Evolutionary conservation across 2,888 invertebrate genomes (phyloP).

Genomic region (Cantharis lateralis): DNA sequence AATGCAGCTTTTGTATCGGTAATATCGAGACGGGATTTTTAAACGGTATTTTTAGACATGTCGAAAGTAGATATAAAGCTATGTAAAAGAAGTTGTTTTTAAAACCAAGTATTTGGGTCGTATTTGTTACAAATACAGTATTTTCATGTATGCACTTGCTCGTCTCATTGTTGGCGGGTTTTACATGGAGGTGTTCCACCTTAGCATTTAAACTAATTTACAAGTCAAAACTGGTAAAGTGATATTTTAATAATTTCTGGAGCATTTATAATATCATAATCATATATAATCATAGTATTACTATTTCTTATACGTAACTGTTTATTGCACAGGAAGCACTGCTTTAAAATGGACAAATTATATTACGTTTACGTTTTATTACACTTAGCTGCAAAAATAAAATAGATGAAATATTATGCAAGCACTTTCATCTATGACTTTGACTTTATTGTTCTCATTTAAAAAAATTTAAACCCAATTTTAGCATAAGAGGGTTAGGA

Average conservation of each 20-base stretch:
- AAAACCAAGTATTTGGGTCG: not conserved
- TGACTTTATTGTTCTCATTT: not conserved
- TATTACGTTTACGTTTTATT: not conserved
- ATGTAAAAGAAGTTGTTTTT: not conserved
- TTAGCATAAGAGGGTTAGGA: not conserved
- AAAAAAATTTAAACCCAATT: not conserved
- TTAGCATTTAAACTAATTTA: not conserved
- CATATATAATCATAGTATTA: not conserved
- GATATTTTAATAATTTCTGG: not conserved
- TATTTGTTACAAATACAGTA: not conserved
- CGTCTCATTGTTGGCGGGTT: not conserved
- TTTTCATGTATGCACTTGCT: not conserved
- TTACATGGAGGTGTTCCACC: not conserved
- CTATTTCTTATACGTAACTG: not conserved
- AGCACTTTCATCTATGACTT: not conserved
- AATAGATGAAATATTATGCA: not conserved
- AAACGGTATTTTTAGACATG: not conserved
- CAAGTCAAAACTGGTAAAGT: not conserved
- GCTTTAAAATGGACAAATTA: not conserved
- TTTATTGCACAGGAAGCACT: slow-evolving; percentile 3
- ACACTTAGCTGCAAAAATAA: not conserved
- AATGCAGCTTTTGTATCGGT: not conserved
- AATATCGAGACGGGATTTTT: not conserved
- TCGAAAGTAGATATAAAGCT: not conserved
- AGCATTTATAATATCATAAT: slow-evolving; percentile 1